A percentile compares a stretch with the other conserved stretches of the same genome.
These are phyloP conservation scores for Okamejei kenojei DNA, from an alignment of 2,797 vertebrate species.

Conservation along the genomic window DNA sequence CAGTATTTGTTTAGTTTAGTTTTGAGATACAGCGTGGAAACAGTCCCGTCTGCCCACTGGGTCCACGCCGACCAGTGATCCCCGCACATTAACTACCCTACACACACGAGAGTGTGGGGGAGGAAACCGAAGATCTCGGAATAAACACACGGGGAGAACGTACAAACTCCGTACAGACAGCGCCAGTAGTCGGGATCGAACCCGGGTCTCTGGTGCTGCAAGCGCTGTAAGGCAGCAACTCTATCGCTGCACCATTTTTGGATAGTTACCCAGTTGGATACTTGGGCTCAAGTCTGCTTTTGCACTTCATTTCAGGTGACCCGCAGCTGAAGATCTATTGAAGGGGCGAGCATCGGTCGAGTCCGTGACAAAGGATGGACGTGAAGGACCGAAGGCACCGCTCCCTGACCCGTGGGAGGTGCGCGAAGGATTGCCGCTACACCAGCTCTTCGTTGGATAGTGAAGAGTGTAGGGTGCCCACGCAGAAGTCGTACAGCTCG, in stretches of 20 bases:
- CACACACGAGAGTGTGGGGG: no score
- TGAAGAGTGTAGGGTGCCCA: conserved; percentile 87
- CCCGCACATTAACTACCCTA: no score
- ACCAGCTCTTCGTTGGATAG: conserved; percentile 83
- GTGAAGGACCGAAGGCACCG: conserved; percentile 86
- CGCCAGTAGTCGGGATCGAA: no score
- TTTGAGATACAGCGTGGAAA: no score
- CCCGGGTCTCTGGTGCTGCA: no score
- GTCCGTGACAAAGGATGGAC: conserved; percentile 65
- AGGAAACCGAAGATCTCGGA: no score
- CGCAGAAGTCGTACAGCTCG: conserved; percentile 96
- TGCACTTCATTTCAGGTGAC: background rate
- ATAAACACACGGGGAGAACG: no score
- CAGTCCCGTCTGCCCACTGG: no score
- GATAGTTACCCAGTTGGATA: background rate
- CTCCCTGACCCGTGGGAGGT: conserved; percentile 78
- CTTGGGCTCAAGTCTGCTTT: background rate
- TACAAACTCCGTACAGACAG: no score
- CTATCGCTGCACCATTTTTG: no score
- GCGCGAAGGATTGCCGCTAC: conserved; percentile 83
- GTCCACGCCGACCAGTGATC: no score
- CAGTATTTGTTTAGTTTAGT: background rate
- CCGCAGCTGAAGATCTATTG: background rate
- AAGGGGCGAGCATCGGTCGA: background rate
- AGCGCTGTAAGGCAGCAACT: no score